Conservation (phyloP, 2,113 vertebrate genomes). For the Ameiurus melas region DNA sequence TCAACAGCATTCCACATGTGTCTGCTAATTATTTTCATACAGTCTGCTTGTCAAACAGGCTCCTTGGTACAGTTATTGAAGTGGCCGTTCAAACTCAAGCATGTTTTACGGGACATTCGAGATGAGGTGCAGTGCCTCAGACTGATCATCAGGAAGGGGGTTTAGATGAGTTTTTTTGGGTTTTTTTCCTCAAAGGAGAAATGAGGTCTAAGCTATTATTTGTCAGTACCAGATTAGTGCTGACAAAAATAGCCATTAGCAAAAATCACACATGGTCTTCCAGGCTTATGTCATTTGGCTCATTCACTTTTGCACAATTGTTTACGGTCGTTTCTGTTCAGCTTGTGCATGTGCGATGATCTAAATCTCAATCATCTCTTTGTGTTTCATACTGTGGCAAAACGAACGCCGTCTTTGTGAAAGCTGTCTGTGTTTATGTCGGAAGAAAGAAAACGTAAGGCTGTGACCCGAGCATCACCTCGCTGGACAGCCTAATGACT, state of each 20-base stretch:
- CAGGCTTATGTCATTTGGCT: slow-evolving; percentile 10
- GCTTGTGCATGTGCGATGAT: not conserved
- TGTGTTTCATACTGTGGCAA: not conserved
- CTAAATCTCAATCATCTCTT: not conserved
- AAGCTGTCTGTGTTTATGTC: slow-evolving; percentile 40
- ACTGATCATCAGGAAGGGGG: not conserved
- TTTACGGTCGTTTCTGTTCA: not conserved
- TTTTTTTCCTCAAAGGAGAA: not conserved
- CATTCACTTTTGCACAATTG: not conserved
- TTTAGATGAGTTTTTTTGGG: not conserved
- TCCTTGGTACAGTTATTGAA: not conserved
- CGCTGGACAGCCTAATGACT: slow-evolving; percentile 66
- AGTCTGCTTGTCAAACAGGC: slow-evolving; percentile 20
- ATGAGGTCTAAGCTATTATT: not conserved
- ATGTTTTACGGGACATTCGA: slow-evolving; percentile 8
- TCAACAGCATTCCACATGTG: slow-evolving; percentile 36
- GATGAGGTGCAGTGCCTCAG: slow-evolving; percentile 28
- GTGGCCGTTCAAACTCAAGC: slow-evolving; percentile 34
- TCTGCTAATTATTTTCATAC: slow-evolving; percentile 38
- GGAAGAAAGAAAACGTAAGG: slow-evolving; percentile 48
- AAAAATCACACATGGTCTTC: not conserved
- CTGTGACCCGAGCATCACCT: slow-evolving; percentile 64
- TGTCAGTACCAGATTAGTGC: slow-evolving; percentile 25
- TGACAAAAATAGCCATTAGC: not conserved
- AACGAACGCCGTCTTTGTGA: not conserved